These are phyloP conservation scores for Spongilla lacustris DNA, from an alignment of 37 sponge, comb jelly and placozoan species.

Conservation along the genomic window DNA sequence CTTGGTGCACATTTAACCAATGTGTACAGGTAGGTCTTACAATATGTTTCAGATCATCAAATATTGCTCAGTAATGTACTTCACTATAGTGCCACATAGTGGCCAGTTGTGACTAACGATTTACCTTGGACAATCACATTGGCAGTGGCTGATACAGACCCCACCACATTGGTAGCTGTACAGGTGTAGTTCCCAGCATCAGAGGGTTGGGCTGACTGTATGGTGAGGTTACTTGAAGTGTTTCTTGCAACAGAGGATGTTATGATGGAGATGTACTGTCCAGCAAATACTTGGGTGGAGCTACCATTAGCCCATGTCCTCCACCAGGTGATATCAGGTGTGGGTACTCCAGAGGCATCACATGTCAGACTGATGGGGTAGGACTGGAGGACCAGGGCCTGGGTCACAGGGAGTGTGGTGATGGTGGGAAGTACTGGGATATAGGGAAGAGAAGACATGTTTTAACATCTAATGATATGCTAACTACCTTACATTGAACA, in stretches of 20 bases:
- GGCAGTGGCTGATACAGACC: background rate
- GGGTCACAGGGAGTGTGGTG: background rate
- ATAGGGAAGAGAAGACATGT: background rate
- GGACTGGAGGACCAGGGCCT: background rate
- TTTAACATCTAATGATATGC: background rate
- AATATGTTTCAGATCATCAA: no score
- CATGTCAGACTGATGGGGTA: background rate
- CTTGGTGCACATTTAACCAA: no score
- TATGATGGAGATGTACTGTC: background rate
- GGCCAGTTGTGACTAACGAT: no score
- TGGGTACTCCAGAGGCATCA: slow-evolving; percentile 14
- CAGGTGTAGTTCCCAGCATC: slow-evolving; percentile 57
- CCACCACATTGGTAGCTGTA: slow-evolving; percentile 50
- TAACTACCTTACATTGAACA: slow-evolving; percentile 23
- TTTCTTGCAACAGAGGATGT: slow-evolving; percentile 5
- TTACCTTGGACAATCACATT: slow-evolving; percentile 45
- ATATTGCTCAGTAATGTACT: no score
- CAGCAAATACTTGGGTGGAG: background rate
- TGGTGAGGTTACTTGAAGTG: slow-evolving; percentile 19
- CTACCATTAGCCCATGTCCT: no score
- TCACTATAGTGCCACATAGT: no score
- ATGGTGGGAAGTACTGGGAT: background rate
- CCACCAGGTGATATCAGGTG: slow-evolving; percentile 18
- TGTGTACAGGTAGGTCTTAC: no score
- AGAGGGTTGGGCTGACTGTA: background rate